phyloP scores from a whole-genome alignment of 1,140 invertebrate species.

The Formica exsecta region DNA sequence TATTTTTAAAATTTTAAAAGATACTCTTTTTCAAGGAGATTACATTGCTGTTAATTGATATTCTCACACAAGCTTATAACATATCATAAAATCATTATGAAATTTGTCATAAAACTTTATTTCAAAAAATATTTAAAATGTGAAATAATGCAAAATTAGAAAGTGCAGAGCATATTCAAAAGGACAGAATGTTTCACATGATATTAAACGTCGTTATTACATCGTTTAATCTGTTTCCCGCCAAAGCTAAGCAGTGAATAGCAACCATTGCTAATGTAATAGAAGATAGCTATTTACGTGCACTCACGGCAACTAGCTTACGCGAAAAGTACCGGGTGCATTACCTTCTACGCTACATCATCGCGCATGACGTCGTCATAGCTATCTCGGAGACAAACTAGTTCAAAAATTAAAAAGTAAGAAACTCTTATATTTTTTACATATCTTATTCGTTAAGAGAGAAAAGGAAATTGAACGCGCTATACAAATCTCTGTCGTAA shows the following conservation, averaged over 20 bases:
- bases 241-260: neutral
- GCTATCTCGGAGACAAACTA: neutral
- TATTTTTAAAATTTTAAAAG: neutral
- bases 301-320: constrained; percentile 21
- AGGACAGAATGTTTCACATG: neutral
- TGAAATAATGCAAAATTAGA: neutral
- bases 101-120: neutral
- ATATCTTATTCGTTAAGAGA: neutral
- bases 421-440: neutral
- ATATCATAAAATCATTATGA: too few species aligned
- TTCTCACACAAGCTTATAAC: too few species aligned
- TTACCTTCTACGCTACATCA: constrained; percentile 2
- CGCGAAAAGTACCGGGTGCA: constrained; percentile 14
- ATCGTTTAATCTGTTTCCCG: constrained; percentile 4
- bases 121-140: neutral
- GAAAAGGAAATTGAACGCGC: neutral
- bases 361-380: constrained; percentile 41
- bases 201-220: neutral
- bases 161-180: neutral
- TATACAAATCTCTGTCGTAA: neutral
- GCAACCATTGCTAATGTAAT: constrained; percentile 26
- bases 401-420: neutral
- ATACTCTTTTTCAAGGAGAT: neutral
- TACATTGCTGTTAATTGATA: neutral
- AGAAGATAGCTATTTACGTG: constrained; percentile 50